Evolutionary conservation across 2,797 vertebrate species (phyloP).

Genomic region (Sparidentex hasta): DNA sequence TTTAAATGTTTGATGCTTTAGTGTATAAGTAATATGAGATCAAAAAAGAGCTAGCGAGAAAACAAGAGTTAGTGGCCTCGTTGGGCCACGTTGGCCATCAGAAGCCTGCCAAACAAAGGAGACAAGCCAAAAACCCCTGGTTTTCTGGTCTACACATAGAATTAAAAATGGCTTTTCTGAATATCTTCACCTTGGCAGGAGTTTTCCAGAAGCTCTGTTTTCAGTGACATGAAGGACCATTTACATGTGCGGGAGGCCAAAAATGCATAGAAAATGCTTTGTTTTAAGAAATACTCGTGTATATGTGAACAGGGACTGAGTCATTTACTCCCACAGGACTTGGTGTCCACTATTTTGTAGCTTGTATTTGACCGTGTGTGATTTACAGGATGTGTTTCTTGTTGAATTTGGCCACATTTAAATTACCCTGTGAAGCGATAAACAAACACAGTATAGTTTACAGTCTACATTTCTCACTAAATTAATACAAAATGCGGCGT

Average conservation of each 20-base stretch:
- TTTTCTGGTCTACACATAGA: no score
- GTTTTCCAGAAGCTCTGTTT: no score
- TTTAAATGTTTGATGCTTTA: not conserved
- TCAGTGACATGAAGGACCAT: no score
- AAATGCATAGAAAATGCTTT: no score
- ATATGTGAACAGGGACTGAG: no score
- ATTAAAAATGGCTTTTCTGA: no score
- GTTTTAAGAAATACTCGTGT: no score
- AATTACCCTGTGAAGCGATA: conserved; percentile 2
- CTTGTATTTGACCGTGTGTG: not conserved
- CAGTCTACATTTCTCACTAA: not conserved
- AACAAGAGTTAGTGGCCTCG: not conserved
- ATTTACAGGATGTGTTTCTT: not conserved
- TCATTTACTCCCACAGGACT: not conserved
- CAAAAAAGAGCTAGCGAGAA: not conserved
- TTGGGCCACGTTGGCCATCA: no score
- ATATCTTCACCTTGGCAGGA: no score
- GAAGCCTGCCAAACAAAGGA: no score
- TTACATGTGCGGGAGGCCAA: no score
- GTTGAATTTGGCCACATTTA: not conserved
- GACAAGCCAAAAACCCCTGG: no score
- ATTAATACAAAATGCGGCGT: not conserved
- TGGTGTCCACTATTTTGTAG: not conserved
- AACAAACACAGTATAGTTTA: conserved; percentile 24
- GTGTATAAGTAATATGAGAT: not conserved